Conservation (phyloP, 2,113 vertebrate species). For the Grallaria varia region DNA sequence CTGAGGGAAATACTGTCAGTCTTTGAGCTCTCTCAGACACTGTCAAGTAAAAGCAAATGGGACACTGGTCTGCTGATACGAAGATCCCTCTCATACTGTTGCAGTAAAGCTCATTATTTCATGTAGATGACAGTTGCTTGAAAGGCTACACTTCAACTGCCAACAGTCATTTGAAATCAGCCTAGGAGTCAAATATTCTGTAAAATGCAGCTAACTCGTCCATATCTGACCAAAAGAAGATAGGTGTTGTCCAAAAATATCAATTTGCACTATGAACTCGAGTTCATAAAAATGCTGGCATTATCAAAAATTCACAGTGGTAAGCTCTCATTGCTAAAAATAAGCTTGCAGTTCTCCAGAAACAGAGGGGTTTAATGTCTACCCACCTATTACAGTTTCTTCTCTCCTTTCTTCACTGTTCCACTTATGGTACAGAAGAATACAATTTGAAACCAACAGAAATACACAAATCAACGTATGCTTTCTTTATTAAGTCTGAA, state of each 20-base stretch:
- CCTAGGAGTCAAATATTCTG: not conserved
- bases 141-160: not conserved
- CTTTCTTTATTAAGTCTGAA: not conserved
- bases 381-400: not conserved
- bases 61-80: not conserved
- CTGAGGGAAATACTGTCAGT: not conserved
- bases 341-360: not conserved
- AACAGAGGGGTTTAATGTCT: not conserved
- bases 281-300: not conserved
- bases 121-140: not conserved
- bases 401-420: not conserved
- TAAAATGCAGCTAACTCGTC: not conserved
- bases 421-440: not conserved
- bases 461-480: not conserved
- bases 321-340: not conserved
- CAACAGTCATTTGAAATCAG: not conserved
- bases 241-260: not conserved
- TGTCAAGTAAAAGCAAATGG: not conserved
- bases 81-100: not conserved
- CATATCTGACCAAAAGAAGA: not conserved
- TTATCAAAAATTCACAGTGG: not conserved
- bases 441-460: not conserved
- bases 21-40: not conserved
- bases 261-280: not conserved
- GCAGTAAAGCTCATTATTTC: not conserved